Evolutionary conservation across 2,888 invertebrate species (phyloP).

Genomic region (Parapristionchus giblindavisi): DNA sequence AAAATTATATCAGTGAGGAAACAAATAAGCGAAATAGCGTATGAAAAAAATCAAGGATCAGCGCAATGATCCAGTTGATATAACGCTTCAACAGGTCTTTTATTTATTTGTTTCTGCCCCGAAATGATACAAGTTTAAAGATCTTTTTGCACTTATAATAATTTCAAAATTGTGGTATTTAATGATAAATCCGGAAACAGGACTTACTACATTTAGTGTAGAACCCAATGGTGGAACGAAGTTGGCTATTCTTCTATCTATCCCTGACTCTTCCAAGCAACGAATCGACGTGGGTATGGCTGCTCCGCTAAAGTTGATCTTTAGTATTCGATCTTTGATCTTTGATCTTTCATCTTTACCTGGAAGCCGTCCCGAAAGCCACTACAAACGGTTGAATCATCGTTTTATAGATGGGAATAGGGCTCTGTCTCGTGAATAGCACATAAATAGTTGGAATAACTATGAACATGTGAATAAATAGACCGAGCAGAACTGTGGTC

Average conservation of each 20-base stretch:
- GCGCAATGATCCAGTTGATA: too few species aligned
- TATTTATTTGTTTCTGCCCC: too few species aligned
- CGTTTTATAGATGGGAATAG: conserved; percentile 69
- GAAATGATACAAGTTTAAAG: too few species aligned
- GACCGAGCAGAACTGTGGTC: conserved; percentile 73
- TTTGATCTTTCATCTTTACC: conserved; percentile 69
- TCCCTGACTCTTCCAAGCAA: conserved; percentile 77
- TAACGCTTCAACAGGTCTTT: too few species aligned
- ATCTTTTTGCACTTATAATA: too few species aligned
- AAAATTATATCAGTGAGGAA: too few species aligned
- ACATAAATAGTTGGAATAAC: conserved; percentile 76
- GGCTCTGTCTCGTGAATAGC: conserved; percentile 72
- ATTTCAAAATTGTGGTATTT: too few species aligned
- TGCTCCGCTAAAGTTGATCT: conserved; percentile 73
- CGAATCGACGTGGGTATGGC: conserved; percentile 78
- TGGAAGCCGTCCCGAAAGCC: conserved; percentile 78
- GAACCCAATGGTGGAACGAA: conserved; percentile 74
- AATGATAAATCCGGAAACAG: background rate
- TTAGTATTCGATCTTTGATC: background rate
- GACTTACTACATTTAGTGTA: conserved; percentile 81
- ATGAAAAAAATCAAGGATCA: too few species aligned
- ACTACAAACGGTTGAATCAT: conserved; percentile 78
- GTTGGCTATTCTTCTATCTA: conserved; percentile 77
- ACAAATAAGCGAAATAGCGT: too few species aligned
- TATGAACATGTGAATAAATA: conserved; percentile 75